Evolutionary conservation across 1,140 invertebrate species (phyloP), one percentile per base, ranked within the genome.

Genomic region (Papilio glaucus): DNA sequence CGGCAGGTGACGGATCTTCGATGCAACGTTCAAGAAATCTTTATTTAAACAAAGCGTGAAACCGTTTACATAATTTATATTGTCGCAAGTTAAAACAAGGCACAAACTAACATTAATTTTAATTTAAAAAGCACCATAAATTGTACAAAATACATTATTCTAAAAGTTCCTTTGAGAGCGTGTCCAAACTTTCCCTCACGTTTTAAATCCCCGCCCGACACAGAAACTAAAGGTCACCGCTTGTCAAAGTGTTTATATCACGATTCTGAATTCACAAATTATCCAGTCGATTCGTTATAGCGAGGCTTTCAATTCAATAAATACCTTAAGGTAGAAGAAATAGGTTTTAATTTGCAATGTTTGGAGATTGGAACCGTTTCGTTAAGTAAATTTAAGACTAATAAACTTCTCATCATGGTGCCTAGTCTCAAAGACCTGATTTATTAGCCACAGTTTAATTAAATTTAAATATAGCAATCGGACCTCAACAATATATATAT

Each of bases 151-250:
- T 13, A 57, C 21, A 24, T 53, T 57, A 26, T 49, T 18, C 3
- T 24, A 57, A 57, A 26, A 45, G 42, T 26, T 26, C 9, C 4
- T 12, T 8, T 57, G 49, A 10, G 10, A 57, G 21, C 21, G 49
- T 24, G 21, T 57, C 49, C 42, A 26, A 57, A 57, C 49, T 57
- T 57, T 12, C 8, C 9, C 12, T 15, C 9, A 57, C 21, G 21
- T 57, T 57, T 53, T 57, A 24, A 26, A 57, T 57, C 9, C 49
- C 18, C 18, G 21, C 12, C 21, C 12, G n/a, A 10, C 12, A 12
- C 18, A 24, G 8, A 53, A 53, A 53, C 45, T 21, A 53, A 53
- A 53, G 21, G 45, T 53, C 10, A 53, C 45, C 45, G 45, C 45
- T 53, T 21, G 45, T 53, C 45, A 53, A 21, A 53, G 21, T 2